Evolutionary conservation across 2,113 vertebrate genomes (phyloP).

Genomic region (Arvicanthis niloticus): DNA sequence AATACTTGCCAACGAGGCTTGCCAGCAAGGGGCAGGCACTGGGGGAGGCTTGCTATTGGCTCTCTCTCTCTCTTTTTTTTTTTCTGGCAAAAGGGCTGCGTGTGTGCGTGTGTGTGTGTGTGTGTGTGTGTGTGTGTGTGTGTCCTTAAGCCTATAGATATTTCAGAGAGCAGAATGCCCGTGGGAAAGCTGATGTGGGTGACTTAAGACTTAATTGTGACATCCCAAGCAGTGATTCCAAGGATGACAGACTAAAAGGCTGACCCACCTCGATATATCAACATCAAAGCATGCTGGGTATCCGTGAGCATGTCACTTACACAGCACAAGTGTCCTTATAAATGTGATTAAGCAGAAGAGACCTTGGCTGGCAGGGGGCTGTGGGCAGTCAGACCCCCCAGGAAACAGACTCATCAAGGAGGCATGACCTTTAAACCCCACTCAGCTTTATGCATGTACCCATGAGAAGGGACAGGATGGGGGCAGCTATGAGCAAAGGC

Average conservation of each 20-base stretch:
- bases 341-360: not conserved
- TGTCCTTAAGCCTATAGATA: not conserved
- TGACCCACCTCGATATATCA: too few relatives aligned
- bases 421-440: not conserved
- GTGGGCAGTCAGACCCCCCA: not conserved
- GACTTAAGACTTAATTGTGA: slow-evolving; percentile 67
- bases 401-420: not conserved
- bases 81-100: not conserved
- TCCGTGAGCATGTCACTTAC: not conserved
- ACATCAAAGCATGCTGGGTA: not conserved
- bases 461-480: not conserved
- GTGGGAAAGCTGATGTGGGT: slow-evolving; percentile 61
- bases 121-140: not conserved
- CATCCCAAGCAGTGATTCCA: not conserved
- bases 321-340: not conserved
- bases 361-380: not conserved
- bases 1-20: slow-evolving; percentile 82
- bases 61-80: not conserved
- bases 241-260: not conserved
- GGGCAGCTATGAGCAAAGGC: not conserved
- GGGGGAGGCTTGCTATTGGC: slow-evolving; percentile 81
- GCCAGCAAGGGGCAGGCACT: slow-evolving; percentile 69
- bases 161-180: slow-evolving; percentile 45
- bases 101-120: not conserved
- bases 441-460: not conserved